phyloP scores from a whole-genome alignment of 30 jellyfish, hydroid and myxozoan species.

The Mastigias papua region DNA sequence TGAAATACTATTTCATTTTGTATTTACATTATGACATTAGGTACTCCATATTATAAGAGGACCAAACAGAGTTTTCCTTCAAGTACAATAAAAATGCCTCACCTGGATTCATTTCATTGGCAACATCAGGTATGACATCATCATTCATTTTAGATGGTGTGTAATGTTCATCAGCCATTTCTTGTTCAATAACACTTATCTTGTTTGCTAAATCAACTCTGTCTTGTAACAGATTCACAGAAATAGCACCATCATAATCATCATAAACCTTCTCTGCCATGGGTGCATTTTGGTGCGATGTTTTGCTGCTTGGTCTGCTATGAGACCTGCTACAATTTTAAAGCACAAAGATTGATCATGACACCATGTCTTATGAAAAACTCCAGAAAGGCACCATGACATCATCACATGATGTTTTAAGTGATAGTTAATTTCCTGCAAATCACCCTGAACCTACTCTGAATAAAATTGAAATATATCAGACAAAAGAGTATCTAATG shows the following conservation, averaged over 20 bases:
- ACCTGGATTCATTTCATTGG: constrained; percentile 91
- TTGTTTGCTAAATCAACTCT: constrained; percentile 79
- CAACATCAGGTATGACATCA: constrained; percentile 80
- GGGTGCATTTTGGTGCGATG: constrained; percentile 41
- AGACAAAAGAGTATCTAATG: too few relatives aligned
- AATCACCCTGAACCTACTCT: too few relatives aligned
- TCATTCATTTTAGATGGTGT: constrained; percentile 83
- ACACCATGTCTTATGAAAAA: too few relatives aligned
- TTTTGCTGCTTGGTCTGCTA: constrained; percentile 63
- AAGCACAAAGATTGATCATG: not conserved
- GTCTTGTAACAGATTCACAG: constrained; percentile 66
- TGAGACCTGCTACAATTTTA: constrained; percentile 9
- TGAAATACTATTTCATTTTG: too few relatives aligned
- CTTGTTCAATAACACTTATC: constrained; percentile 84
- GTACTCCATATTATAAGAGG: too few relatives aligned
- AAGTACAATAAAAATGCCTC: too few relatives aligned
- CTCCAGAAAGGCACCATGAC: too few relatives aligned
- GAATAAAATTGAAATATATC: too few relatives aligned
- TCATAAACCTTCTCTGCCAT: constrained; percentile 36
- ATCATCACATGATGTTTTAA: too few relatives aligned
- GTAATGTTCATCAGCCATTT: constrained; percentile 82
- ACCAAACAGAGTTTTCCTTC: too few relatives aligned
- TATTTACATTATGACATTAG: too few relatives aligned
- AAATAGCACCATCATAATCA: constrained; percentile 1
- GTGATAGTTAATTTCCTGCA: too few relatives aligned